Percentiles rank a stretch among this genome's conserved stretches.
Conservation (phyloP, 2,113 vertebrate genomes). For the Plectropomus leopardus region DNA sequence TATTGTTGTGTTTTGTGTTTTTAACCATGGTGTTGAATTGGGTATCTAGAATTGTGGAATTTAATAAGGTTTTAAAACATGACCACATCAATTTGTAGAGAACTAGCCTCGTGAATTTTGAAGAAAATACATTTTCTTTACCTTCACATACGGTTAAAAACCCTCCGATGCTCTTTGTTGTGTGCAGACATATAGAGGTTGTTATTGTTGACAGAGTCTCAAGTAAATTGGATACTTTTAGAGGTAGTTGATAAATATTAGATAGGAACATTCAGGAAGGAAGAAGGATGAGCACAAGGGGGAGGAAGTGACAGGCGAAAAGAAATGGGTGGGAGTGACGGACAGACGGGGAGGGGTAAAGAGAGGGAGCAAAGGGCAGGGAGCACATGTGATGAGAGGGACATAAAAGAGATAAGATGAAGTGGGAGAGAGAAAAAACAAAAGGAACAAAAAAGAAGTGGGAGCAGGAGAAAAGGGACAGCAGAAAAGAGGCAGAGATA, state of each 20-base stretch:
- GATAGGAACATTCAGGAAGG: conserved; percentile 46
- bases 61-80: too few relatives aligned
- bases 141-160: not conserved
- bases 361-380: conserved; percentile 33
- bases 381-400: conserved; percentile 27
- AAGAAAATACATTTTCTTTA: not conserved
- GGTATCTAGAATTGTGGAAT: too few relatives aligned
- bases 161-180: not conserved
- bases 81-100: not conserved
- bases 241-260: conserved; percentile 52
- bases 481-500: conserved; percentile 31
- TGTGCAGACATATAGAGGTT: conserved; percentile 9
- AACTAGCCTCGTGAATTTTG: not conserved
- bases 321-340: conserved; percentile 18
- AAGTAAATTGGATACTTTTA: conserved; percentile 54
- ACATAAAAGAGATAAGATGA: conserved; percentile 27
- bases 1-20: too few relatives aligned
- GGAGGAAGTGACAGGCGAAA: conserved; percentile 38
- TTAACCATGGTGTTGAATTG: too few relatives aligned
- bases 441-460: not conserved
- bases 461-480: not conserved
- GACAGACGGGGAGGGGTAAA: conserved; percentile 28
- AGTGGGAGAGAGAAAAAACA: not conserved
- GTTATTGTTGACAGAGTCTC: conserved; percentile 40
- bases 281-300: conserved; percentile 15